Conservation (phyloP, 2,113 vertebrate species). For the Anseranas semipalmata region DNA sequence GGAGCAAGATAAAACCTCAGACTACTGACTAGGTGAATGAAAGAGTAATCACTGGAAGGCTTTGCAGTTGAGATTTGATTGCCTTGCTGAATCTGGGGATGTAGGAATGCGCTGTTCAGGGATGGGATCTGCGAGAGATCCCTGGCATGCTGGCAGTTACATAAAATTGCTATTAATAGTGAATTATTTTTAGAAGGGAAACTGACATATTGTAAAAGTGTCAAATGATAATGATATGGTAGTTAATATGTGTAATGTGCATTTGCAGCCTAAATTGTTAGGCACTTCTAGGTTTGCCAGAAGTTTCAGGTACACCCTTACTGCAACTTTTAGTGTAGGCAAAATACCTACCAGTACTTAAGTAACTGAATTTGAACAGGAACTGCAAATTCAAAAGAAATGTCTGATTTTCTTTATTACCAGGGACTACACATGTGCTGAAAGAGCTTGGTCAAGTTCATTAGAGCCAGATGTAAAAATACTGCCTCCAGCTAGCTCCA, state of each 20-base stretch:
- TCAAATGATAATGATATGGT: not conserved
- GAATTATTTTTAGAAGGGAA: slow-evolving; percentile 38
- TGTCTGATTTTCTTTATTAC: not conserved
- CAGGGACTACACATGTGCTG: not conserved
- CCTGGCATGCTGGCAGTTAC: not conserved
- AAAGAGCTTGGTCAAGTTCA: not conserved
- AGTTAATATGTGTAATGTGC: not conserved
- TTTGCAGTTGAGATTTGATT: not conserved
- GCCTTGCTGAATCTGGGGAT: not conserved
- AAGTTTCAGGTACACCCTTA: not conserved
- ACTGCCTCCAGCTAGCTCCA: not conserved
- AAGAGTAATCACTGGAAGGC: not conserved
- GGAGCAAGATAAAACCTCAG: not conserved
- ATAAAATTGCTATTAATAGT: slow-evolving; percentile 26
- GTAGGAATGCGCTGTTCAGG: not conserved
- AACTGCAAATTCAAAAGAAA: not conserved
- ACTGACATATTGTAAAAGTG: slow-evolving; percentile 14
- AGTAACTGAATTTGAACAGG: not conserved
- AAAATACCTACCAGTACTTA: not conserved
- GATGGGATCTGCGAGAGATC: not conserved
- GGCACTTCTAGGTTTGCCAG: not conserved
- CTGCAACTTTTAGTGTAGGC: not conserved
- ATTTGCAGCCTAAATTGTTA: slow-evolving; percentile 5
- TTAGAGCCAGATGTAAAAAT: not conserved
- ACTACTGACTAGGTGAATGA: not conserved